Evolutionary conservation across 2,113 vertebrate species (phyloP).

Genomic region (Saccopteryx leptura): DNA sequence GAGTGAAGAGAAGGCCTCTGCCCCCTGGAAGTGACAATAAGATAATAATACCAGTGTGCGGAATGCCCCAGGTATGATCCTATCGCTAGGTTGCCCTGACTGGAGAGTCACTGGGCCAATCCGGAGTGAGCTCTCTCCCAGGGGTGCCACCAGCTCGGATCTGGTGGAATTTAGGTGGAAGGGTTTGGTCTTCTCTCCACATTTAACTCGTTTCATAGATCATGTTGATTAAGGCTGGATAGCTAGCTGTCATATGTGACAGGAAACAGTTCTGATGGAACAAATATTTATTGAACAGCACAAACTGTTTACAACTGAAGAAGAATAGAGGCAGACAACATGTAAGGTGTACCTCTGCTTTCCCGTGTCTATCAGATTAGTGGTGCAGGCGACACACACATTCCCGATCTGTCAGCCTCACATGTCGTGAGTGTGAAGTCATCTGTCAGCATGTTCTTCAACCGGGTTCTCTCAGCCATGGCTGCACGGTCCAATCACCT

Average conservation of each 20-base stretch:
- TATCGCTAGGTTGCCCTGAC: background rate
- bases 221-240: background rate
- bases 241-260: background rate
- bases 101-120: background rate
- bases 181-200: background rate
- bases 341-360: background rate
- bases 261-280: background rate
- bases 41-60: background rate
- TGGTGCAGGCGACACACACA: background rate
- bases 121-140: background rate
- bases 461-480: background rate
- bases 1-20: background rate
- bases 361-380: background rate
- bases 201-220: background rate
- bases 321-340: background rate
- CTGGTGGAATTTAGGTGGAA: background rate
- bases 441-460: background rate
- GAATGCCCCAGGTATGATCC: background rate
- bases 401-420: background rate
- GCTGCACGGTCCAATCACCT: background rate
- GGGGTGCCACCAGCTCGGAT: accelerated
- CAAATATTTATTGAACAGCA: background rate
- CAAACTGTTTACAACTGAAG: background rate
- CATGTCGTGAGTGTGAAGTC: background rate
- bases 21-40: background rate